phyloP scores from a whole-genome alignment of 2,113 vertebrate genomes.

The Laticauda colubrina region DNA sequence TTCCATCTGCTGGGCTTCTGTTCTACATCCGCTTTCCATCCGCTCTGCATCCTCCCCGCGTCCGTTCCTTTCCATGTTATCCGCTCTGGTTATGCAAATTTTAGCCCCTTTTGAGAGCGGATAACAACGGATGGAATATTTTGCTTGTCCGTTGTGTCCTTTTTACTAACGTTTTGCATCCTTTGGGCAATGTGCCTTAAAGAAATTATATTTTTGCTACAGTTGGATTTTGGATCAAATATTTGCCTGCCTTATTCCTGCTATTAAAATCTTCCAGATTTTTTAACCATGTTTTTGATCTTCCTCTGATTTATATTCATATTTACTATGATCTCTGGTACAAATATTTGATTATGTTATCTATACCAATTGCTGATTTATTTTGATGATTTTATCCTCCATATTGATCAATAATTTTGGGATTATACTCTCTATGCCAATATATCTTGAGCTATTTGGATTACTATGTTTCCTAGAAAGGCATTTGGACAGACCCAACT shows the following conservation, averaged over 20 bases:
- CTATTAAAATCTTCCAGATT: neutral
- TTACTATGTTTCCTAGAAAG: neutral
- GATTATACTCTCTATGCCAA: too few relatives aligned
- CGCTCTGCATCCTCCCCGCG: too few relatives aligned
- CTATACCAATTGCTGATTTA: neutral
- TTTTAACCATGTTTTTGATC: neutral
- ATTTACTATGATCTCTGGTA: neutral
- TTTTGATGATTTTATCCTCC: neutral
- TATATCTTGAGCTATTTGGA: neutral
- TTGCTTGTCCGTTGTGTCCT: too few relatives aligned
- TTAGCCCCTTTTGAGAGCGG: too few relatives aligned
- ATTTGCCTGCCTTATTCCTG: neutral
- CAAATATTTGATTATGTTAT: neutral
- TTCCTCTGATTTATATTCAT: neutral
- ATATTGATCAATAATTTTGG: neutral
- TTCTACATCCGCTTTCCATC: too few relatives aligned
- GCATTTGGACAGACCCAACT: neutral
- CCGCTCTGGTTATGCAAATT: too few relatives aligned
- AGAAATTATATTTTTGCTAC: neutral
- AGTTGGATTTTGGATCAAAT: neutral
- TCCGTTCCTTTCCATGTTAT: too few relatives aligned
- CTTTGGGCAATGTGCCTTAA: too few relatives aligned
- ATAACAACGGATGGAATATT: too few relatives aligned
- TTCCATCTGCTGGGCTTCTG: too few relatives aligned
- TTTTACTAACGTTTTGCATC: too few relatives aligned